Evolutionary conservation across 2,113 vertebrate species (phyloP).

Genomic region (Scalopus aquaticus): DNA sequence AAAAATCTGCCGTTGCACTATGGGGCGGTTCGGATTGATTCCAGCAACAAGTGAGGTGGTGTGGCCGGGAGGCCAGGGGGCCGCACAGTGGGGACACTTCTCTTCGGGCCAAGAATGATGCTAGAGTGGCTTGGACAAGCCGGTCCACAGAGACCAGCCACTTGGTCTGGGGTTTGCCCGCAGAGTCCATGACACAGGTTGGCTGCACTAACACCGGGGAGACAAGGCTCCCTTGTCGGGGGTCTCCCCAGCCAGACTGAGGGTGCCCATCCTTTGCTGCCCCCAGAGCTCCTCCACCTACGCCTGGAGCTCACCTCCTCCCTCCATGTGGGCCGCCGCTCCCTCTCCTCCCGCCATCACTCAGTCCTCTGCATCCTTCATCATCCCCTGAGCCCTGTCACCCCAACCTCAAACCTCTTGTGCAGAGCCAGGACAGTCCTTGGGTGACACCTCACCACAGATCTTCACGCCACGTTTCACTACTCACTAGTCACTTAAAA

Average conservation of each 20-base stretch:
- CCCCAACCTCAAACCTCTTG: no score
- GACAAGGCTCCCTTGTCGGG: not conserved
- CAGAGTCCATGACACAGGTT: no score
- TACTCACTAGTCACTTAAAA: not conserved
- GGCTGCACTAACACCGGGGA: not conserved
- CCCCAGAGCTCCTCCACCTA: not conserved
- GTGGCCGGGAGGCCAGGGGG: no score
- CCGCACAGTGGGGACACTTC: rapidly evolving
- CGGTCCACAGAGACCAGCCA: not conserved
- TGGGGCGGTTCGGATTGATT: not conserved
- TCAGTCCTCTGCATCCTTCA: not conserved
- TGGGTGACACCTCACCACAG: not conserved
- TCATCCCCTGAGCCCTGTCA: not conserved
- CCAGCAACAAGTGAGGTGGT: not conserved
- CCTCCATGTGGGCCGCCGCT: no score
- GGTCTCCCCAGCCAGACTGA: not conserved
- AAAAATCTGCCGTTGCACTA: no score
- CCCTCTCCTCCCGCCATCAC: rapidly evolving
- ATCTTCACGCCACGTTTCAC: not conserved
- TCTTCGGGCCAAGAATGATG: not conserved
- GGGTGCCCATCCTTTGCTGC: rapidly evolving
- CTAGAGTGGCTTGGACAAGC: not conserved
- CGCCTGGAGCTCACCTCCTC: not conserved
- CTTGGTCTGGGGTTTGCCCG: not conserved
- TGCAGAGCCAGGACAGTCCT: not conserved